phyloP scores from a whole-genome alignment of 2,113 vertebrate genomes.

The Tinamus guttatus region DNA sequence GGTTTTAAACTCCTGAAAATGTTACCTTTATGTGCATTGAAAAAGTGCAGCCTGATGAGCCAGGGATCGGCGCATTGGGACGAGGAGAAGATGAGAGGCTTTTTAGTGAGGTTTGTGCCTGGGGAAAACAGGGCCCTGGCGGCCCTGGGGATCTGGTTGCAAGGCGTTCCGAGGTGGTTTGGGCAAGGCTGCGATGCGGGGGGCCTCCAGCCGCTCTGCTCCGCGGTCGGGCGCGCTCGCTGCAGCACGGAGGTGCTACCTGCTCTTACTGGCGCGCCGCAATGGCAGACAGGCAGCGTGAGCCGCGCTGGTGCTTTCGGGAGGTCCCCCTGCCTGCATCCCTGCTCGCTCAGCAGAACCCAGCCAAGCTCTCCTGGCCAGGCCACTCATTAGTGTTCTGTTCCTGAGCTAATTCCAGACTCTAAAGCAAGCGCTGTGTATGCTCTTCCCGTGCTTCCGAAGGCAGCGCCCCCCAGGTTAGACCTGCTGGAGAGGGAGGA shows the following conservation, averaged over 20 bases:
- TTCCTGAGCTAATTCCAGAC: background rate
- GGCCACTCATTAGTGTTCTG: background rate
- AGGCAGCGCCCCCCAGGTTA: background rate
- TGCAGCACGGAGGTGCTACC: fast-evolving
- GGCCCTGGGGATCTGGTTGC: background rate
- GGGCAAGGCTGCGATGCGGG: too few relatives aligned
- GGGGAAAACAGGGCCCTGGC: too few relatives aligned
- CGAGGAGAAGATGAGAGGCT: too few relatives aligned
- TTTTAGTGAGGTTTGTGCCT: too few relatives aligned
- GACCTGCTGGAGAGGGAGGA: background rate
- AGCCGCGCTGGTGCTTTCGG: background rate
- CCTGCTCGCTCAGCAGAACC: background rate
- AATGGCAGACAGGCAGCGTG: background rate
- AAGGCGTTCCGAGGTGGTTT: fast-evolving
- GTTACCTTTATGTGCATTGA: background rate
- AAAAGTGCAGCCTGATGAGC: background rate
- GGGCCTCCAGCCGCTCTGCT: background rate
- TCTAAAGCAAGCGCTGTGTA: background rate
- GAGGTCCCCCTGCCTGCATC: too few relatives aligned
- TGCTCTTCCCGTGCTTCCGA: background rate
- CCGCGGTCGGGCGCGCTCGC: too few relatives aligned
- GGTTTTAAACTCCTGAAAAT: background rate
- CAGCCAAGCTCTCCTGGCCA: background rate
- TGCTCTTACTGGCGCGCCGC: fast-evolving
- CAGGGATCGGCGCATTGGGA: background rate